Evolutionary conservation across 64 coral and sea anemone species (phyloP).

Genomic region (Actinia tenebrosa): DNA sequence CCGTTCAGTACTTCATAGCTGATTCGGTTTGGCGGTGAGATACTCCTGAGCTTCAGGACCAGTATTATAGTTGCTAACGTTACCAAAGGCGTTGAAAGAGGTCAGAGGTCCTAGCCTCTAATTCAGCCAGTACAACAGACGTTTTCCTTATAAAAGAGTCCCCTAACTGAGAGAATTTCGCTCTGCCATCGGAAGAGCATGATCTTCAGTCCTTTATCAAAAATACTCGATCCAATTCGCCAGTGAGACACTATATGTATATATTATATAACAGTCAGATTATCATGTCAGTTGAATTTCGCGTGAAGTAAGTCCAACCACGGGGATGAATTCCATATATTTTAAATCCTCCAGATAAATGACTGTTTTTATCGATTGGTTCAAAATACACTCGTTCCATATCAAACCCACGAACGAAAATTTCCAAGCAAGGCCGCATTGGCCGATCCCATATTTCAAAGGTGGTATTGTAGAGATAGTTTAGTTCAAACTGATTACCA

Average conservation of each 20-base stretch:
- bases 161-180: too few species aligned
- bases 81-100: too few species aligned
- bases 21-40: too few species aligned
- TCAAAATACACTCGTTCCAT: constrained; percentile 48
- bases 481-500: not conserved
- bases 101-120: too few species aligned
- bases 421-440: not conserved
- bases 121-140: too few species aligned
- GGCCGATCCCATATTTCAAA: constrained; percentile 51
- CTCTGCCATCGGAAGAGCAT: too few species aligned
- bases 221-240: too few species aligned
- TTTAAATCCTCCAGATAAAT: constrained; percentile 30
- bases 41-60: too few species aligned
- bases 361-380: not conserved
- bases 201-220: too few species aligned
- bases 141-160: too few species aligned
- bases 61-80: too few species aligned
- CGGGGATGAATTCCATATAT: constrained; percentile 39
- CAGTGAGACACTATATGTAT: not conserved
- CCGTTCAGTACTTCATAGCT: too few species aligned
- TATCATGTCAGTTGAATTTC: not conserved
- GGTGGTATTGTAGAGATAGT: constrained; percentile 21
- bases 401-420: constrained; percentile 34
- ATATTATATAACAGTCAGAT: not conserved
- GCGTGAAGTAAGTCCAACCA: constrained; percentile 35